phyloP scores from a whole-genome alignment of 2,888 invertebrate species.

The Volucella bombylans region DNA sequence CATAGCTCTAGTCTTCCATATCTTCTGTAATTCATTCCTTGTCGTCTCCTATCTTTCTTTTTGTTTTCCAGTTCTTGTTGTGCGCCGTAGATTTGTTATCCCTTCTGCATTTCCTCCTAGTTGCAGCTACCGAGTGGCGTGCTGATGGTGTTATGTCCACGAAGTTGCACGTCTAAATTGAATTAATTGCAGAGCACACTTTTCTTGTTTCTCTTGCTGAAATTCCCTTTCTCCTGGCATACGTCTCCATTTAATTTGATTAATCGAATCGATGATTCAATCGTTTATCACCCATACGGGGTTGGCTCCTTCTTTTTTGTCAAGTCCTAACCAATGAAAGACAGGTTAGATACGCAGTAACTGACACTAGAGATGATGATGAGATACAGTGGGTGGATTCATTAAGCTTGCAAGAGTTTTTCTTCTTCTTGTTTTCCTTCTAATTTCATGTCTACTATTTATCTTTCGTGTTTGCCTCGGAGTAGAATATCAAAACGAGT shows the following conservation, averaged over 20 bases:
- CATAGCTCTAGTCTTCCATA: too few species aligned
- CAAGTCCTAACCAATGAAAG: too few species aligned
- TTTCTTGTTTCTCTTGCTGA: too few species aligned
- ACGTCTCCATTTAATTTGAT: conserved; percentile 12
- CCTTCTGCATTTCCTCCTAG: neutral
- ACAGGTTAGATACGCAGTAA: too few species aligned
- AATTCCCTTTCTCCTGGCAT: too few species aligned
- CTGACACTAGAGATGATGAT: too few species aligned
- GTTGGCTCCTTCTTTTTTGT: neutral
- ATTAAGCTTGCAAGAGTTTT: too few species aligned
- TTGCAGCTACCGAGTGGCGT: neutral
- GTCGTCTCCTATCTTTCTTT: too few species aligned
- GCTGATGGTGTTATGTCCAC: neutral
- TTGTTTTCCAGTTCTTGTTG: neutral
- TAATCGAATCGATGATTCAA: conserved; percentile 38
- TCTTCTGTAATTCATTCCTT: too few species aligned
- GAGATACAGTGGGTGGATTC: too few species aligned
- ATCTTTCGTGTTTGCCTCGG: neutral
- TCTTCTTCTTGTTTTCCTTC: neutral
- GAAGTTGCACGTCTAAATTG: conserved; percentile 19
- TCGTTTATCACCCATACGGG: neutral
- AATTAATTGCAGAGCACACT: conserved; percentile 3
- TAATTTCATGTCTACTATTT: too few species aligned
- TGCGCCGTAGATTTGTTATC: conserved; percentile 7
- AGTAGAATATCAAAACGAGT: conserved; percentile 20